Conservation (phyloP, 2,888 invertebrate species). For the Aquatica leii region DNA sequence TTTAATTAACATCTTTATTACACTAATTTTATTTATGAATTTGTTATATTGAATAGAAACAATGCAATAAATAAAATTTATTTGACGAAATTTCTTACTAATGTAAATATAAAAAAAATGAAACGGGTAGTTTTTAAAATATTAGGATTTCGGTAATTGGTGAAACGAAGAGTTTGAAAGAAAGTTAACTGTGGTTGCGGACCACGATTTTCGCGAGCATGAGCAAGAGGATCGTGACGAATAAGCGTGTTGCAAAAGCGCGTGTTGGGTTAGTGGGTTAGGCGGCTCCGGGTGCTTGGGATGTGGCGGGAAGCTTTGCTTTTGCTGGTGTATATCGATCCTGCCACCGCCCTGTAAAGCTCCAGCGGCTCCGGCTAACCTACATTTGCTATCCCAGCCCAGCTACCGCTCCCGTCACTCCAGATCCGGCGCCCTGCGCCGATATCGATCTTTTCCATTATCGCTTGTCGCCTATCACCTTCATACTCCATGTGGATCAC, state of each 20-base stretch:
- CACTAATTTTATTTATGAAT: not conserved
- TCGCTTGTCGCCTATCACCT: conserved; percentile 44
- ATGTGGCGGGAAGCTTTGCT: conserved; percentile 47
- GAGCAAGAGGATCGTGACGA: conserved; percentile 30
- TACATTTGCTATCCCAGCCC: conserved; percentile 59
- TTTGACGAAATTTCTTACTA: no score
- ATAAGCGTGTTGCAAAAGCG: conserved; percentile 41
- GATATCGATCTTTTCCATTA: conserved; percentile 49
- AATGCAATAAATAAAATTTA: no score
- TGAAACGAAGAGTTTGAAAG: conserved; percentile 10
- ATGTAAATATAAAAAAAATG: no score
- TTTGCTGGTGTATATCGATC: conserved; percentile 45
- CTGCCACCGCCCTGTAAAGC: conserved; percentile 49
- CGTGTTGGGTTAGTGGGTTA: conserved; percentile 49
- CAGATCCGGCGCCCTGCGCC: conserved; percentile 44
- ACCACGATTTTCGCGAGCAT: conserved; percentile 21
- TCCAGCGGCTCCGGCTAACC: conserved; percentile 58
- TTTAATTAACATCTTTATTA: conserved; percentile 1
- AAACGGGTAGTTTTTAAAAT: not conserved
- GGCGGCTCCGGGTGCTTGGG: conserved; percentile 41
- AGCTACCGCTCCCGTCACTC: conserved; percentile 49
- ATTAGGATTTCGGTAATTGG: not conserved
- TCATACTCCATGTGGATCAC: conserved; percentile 40
- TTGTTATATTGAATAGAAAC: no score
- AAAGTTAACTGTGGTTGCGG: conserved; percentile 22